Percentiles rank a stretch among this genome's conserved stretches.
These are phyloP conservation scores for Meganola albula DNA, from an alignment of 2,888 invertebrate species.

Conservation along the genomic window DNA sequence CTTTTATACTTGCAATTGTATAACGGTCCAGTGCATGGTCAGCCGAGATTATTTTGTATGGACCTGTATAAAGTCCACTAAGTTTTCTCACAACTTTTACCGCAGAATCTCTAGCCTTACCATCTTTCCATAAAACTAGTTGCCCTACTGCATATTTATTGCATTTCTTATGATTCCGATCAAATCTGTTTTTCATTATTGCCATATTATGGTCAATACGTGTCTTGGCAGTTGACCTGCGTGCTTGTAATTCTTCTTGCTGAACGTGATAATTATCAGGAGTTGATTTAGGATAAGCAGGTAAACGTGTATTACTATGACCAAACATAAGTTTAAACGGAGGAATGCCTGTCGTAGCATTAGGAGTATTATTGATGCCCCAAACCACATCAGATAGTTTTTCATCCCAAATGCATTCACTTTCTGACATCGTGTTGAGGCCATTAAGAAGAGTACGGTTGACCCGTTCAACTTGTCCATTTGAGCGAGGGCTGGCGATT, in stretches of 20 bases:
- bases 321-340: slow-evolving; percentile 4
- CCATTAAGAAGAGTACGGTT: slow-evolving; percentile 1
- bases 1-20: slow-evolving; percentile 1
- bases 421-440: slow-evolving; percentile 1
- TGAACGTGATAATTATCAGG: not conserved
- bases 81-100: not conserved
- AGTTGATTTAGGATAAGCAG: not conserved
- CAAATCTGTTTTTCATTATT: not conserved
- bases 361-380: not conserved
- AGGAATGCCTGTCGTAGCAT: not conserved
- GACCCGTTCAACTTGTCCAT: slow-evolving; percentile 1
- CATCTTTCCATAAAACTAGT: slow-evolving; percentile 3
- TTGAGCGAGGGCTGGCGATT: slow-evolving; percentile 1
- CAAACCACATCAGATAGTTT: slow-evolving; percentile 1
- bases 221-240: not conserved
- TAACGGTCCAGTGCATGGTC: slow-evolving; percentile 1
- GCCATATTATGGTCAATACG: slow-evolving; percentile 2
- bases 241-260: not conserved
- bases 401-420: not conserved
- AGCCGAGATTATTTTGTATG: not conserved
- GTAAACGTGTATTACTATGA: slow-evolving; percentile 1
- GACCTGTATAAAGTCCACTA: no score
- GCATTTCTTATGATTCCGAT: not conserved
- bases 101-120: not conserved
- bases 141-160: not conserved